phyloP scores from a whole-genome alignment of 2,888 invertebrate species.

The Pharmacophagus antenor region DNA sequence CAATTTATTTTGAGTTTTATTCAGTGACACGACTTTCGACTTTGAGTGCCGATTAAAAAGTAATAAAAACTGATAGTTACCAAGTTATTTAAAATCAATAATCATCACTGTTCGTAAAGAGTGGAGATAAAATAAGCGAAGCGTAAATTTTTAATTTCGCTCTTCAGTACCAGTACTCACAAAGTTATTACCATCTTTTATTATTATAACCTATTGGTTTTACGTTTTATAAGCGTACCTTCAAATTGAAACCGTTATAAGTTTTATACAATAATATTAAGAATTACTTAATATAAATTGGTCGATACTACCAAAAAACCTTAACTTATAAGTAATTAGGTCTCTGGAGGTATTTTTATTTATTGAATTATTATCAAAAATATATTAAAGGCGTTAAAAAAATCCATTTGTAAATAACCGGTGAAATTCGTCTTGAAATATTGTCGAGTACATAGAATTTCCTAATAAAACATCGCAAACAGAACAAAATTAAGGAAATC shows the following conservation, averaged over 20 bases:
- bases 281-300: too few relatives aligned
- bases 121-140: conserved; percentile 34
- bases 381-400: too few relatives aligned
- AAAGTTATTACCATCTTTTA: not conserved
- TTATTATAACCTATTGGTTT: conserved; percentile 2
- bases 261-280: too few relatives aligned
- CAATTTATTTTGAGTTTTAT: too few relatives aligned
- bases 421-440: too few relatives aligned
- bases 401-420: too few relatives aligned
- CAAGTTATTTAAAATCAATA: not conserved
- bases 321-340: too few relatives aligned
- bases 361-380: too few relatives aligned
- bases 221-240: not conserved
- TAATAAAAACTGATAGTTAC: not conserved
- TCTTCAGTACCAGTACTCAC: not conserved
- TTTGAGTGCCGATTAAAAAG: too few relatives aligned
- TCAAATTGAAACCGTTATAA: not conserved
- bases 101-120: conserved; percentile 6
- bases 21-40: too few relatives aligned
- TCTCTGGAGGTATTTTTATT: too few relatives aligned
- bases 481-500: not conserved
- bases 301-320: too few relatives aligned
- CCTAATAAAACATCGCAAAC: not conserved
- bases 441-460: not conserved
- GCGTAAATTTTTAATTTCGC: conserved; percentile 48